Evolutionary conservation across 2,113 vertebrate species (phyloP).

Genomic region (Eonycteris spelaea): DNA sequence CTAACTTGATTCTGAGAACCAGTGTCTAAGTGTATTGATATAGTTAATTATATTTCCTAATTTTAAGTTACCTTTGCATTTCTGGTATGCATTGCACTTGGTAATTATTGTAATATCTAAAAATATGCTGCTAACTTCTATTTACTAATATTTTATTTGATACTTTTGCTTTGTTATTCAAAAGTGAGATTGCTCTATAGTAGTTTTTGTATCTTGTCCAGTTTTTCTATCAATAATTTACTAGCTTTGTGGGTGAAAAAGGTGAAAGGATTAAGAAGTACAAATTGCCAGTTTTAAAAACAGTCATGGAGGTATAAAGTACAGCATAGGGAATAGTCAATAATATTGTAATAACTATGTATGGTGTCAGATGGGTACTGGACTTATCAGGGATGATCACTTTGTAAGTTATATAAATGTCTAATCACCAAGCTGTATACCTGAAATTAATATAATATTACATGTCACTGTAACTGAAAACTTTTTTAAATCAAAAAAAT

Average conservation of each 20-base stretch:
- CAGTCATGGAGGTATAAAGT: not conserved
- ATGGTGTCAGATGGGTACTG: not conserved
- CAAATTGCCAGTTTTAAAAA: not conserved
- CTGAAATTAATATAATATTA: not conserved
- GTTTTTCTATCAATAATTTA: not conserved
- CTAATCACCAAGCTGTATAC: too few relatives aligned
- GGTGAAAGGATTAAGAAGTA: not conserved
- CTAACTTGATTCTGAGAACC: not conserved
- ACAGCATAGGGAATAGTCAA: not conserved
- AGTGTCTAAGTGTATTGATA: not conserved
- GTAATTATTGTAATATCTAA: not conserved
- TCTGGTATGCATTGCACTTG: not conserved
- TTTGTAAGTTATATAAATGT: too few relatives aligned
- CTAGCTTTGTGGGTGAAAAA: not conserved
- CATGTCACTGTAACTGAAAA: not conserved
- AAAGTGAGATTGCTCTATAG: not conserved
- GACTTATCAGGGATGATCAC: too few relatives aligned
- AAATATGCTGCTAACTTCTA: not conserved
- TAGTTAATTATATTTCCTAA: not conserved
- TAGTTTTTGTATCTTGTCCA: not conserved
- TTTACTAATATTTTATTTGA: conserved; percentile 17
- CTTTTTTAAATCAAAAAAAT: too few relatives aligned
- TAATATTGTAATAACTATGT: too few relatives aligned
- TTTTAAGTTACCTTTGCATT: not conserved
- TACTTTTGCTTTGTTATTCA: conserved; percentile 25